phyloP scores from a whole-genome alignment of 2,888 invertebrate species.

The Philereme transversata region DNA sequence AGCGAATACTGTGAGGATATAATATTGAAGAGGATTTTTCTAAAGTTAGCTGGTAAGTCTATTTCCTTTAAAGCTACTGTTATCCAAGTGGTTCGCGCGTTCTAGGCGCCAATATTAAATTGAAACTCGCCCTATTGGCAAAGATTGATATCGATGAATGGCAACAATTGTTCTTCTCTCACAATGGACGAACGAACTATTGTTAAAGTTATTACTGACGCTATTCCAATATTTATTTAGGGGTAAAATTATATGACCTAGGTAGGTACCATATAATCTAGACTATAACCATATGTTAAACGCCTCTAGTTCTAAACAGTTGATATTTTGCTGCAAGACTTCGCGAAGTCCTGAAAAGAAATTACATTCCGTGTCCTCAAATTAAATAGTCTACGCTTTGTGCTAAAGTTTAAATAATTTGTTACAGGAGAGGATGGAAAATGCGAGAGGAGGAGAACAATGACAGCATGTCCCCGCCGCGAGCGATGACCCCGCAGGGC shows the following conservation, averaged over 20 bases:
- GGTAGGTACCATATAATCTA: too few species aligned
- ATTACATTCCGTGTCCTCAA: constrained; percentile 8
- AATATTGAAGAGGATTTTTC: constrained; percentile 31
- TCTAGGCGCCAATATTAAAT: constrained; percentile 53
- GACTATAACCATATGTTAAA: too few species aligned
- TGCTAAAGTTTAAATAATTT: constrained; percentile 44
- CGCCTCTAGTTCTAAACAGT: constrained; percentile 1
- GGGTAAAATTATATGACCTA: too few species aligned
- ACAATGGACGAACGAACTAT: constrained; percentile 44
- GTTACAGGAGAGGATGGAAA: constrained; percentile 80
- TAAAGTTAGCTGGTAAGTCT: constrained; percentile 30
- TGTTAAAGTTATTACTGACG: constrained; percentile 34
- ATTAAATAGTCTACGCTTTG: constrained; percentile 23
- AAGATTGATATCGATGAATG: constrained; percentile 46
- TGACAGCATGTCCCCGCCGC: constrained; percentile 80
- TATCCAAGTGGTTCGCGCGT: constrained; percentile 43
- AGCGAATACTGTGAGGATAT: too few species aligned
- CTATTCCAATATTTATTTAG: constrained; percentile 9
- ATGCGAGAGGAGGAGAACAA: constrained; percentile 72
- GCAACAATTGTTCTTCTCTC: constrained; percentile 44
- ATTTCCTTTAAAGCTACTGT: constrained; percentile 44
- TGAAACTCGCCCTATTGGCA: constrained; percentile 49
- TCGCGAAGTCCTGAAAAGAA: constrained; percentile 10
- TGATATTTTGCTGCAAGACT: constrained; percentile 3
- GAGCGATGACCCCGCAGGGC: constrained; percentile 74